Conservation (phyloP, 1,140 invertebrate genomes). For the Ridgeia piscesae region DNA sequence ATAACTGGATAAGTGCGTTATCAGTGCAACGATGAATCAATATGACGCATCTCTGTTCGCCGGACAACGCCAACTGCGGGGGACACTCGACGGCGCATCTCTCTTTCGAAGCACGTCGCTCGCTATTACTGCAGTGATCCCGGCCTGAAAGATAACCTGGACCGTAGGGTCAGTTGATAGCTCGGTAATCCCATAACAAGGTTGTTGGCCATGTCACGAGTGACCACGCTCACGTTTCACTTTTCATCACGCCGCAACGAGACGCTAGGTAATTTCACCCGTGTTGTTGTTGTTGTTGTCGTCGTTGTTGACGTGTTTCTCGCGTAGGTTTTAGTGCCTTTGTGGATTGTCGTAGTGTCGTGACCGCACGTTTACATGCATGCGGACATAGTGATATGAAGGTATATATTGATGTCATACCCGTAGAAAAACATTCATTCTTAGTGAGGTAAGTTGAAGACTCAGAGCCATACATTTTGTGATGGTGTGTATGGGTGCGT, state of each 20-base stretch:
- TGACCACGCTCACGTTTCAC: neutral
- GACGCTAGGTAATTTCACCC: neutral
- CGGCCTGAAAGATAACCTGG: neutral
- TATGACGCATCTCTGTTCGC: neutral
- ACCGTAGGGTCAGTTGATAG: neutral
- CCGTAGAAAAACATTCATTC: no score
- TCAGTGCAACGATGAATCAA: neutral
- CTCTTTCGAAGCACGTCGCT: neutral
- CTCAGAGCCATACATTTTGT: no score
- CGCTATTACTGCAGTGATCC: neutral
- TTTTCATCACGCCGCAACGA: neutral
- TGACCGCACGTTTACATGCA: no score
- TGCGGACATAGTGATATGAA: no score
- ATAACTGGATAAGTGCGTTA: neutral
- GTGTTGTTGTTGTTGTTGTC: neutral
- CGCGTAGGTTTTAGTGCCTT: neutral
- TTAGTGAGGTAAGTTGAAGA: no score
- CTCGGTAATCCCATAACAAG: neutral
- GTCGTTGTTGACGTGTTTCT: neutral
- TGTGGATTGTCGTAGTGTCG: neutral
- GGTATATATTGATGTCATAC: no score
- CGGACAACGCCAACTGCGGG: neutral
- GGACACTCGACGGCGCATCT: neutral
- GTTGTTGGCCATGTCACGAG: neutral
- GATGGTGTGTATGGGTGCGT: no score